Conservation (phyloP, 2,888 invertebrate species). For the Philonicus albiceps region DNA sequence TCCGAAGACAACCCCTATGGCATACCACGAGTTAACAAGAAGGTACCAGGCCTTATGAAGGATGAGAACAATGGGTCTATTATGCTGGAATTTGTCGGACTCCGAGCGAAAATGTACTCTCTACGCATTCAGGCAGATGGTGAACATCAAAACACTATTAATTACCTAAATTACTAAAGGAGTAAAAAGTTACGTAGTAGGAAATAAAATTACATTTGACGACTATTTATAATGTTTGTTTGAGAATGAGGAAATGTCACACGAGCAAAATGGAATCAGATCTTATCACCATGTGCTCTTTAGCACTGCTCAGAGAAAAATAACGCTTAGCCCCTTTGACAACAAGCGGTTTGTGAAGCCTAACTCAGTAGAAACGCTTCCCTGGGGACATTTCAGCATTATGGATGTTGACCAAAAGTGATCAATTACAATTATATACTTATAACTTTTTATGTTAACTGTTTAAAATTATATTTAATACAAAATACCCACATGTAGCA, state of each 20-base stretch:
- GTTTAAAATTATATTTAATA: too few species aligned
- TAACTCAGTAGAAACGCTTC: background rate
- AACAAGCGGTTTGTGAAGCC: background rate
- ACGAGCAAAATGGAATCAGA: too few species aligned
- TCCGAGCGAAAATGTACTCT: conserved; percentile 53
- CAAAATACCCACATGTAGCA: too few species aligned
- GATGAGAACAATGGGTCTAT: background rate
- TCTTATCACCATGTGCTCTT: too few species aligned
- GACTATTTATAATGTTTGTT: background rate
- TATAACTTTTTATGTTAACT: too few species aligned
- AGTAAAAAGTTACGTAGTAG: conserved; percentile 46
- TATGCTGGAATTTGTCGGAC: conserved; percentile 45
- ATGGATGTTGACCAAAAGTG: too few species aligned
- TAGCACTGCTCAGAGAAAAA: background rate
- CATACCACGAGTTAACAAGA: background rate
- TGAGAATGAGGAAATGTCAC: background rate
- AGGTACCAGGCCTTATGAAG: background rate
- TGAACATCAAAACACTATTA: conserved; percentile 38
- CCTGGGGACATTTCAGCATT: background rate
- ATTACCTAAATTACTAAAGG: conserved; percentile 51
- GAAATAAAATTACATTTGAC: conserved; percentile 6
- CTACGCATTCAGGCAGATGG: conserved; percentile 44
- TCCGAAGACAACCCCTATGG: background rate
- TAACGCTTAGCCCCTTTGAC: background rate
- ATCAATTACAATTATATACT: too few species aligned